Evolutionary conservation across 2,113 vertebrate genomes (phyloP).

Genomic region (Castor canadensis): DNA sequence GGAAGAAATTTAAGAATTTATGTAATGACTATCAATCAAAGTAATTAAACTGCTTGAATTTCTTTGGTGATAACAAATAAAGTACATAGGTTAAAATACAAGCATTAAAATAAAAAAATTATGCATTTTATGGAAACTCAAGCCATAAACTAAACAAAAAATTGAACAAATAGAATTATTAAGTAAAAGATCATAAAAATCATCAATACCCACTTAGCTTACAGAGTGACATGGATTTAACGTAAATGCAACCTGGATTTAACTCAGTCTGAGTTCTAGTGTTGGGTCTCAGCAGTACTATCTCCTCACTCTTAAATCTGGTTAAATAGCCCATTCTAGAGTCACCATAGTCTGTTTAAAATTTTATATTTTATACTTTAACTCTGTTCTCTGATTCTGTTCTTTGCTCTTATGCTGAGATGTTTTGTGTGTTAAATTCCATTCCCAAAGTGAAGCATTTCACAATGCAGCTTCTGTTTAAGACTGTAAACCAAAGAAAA

Average conservation of each 20-base stretch:
- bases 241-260: background rate
- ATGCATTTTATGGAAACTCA: background rate
- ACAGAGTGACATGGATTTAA: background rate
- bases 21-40: background rate
- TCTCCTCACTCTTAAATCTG: background rate
- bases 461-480: background rate
- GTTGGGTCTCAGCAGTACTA: background rate
- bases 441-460: background rate
- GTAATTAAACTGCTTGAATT: background rate
- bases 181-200: slow-evolving; percentile 9
- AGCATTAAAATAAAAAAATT: background rate
- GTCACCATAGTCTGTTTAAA: background rate
- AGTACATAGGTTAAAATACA: background rate
- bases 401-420: background rate
- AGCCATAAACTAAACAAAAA: background rate
- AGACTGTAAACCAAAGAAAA: background rate
- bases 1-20: slow-evolving; percentile 22
- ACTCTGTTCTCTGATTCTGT: background rate
- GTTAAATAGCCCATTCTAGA: background rate
- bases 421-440: slow-evolving; percentile 5
- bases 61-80: background rate
- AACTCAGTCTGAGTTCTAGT: background rate
- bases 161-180: slow-evolving; percentile 4
- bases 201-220: background rate
- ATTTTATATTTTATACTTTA: background rate